A percentile compares a stretch with the other conserved stretches of the same genome.
Conservation (phyloP, 1,140 invertebrate species). For the Plodia interpunctella region DNA sequence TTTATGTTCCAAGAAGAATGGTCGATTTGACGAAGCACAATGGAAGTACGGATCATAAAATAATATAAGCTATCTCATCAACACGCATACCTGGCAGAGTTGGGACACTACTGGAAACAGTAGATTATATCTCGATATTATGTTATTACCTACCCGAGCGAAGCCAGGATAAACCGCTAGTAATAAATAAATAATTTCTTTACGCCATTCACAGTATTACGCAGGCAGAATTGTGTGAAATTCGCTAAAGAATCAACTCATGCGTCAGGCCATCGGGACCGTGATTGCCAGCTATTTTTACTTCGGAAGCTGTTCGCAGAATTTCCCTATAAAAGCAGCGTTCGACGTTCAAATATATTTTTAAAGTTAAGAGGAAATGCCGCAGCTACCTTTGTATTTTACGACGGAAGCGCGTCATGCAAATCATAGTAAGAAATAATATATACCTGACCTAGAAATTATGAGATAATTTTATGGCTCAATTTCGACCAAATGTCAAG, state of each 20-base stretch:
- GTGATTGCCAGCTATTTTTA: constrained; percentile 2
- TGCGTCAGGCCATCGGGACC: background rate
- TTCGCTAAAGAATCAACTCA: background rate
- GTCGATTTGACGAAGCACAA: too few relatives aligned
- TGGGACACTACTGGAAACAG: too few relatives aligned
- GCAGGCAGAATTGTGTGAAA: background rate
- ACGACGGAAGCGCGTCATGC: background rate
- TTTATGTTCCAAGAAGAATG: too few relatives aligned
- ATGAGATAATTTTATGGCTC: too few relatives aligned
- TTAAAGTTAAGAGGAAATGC: background rate
- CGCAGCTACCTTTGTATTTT: background rate
- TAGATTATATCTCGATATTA: background rate
- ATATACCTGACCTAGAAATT: too few relatives aligned
- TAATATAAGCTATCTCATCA: too few relatives aligned
- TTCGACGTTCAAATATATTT: background rate
- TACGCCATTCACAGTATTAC: background rate
- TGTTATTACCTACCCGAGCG: too few relatives aligned
- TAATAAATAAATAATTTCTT: background rate
- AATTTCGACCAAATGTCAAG: too few relatives aligned
- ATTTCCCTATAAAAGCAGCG: constrained; percentile 4
- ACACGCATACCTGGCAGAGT: too few relatives aligned
- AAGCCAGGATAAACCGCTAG: background rate
- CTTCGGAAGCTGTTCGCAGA: background rate
- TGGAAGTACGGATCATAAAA: too few relatives aligned
- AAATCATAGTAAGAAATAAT: background rate